Evolutionary conservation across 1,140 invertebrate genomes (phyloP).

Genomic region (Cotesia chilonis): DNA sequence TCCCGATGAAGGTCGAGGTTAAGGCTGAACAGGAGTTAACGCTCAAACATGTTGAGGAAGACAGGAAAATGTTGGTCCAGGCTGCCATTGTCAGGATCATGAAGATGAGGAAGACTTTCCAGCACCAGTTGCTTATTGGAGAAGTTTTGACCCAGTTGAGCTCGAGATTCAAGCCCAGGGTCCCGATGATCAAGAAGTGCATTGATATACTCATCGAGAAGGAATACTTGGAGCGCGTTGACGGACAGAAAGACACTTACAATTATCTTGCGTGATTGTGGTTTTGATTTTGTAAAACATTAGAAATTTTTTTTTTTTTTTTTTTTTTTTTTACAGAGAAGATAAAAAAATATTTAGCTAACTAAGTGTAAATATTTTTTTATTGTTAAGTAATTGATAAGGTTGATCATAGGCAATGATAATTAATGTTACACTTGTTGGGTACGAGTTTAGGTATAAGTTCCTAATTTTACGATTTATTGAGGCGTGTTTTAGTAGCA

Average conservation of each 20-base stretch:
- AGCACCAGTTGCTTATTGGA: conserved; percentile 94
- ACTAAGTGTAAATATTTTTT: too few species aligned
- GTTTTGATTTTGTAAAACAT: too few species aligned
- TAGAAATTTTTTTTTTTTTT: too few species aligned
- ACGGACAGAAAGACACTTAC: conserved; percentile 97
- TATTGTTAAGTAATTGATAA: too few species aligned
- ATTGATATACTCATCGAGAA: conserved; percentile 99
- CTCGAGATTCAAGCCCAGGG: conserved; percentile 94
- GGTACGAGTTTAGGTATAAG: too few species aligned
- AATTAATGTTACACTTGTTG: too few species aligned
- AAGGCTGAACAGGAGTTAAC: conserved; percentile 97
- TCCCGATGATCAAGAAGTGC: conserved; percentile 99
- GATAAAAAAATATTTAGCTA: conserved; percentile 29
- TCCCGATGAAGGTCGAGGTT: conserved; percentile 96
- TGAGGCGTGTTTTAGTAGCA: too few species aligned
- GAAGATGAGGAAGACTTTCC: conserved; percentile 97
- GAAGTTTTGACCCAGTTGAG: conserved; percentile 97
- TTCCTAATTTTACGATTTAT: too few species aligned
- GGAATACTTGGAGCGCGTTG: conserved; percentile 96
- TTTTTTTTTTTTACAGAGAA: background rate
- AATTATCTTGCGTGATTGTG: conserved; percentile 85
- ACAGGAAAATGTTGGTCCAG: conserved; percentile 96
- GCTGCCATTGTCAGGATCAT: conserved; percentile 99
- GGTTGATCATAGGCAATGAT: too few species aligned
- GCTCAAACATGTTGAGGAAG: conserved; percentile 98